Conservation (phyloP, 2,888 invertebrate species). For the Acanthosepion pharaonis region DNA sequence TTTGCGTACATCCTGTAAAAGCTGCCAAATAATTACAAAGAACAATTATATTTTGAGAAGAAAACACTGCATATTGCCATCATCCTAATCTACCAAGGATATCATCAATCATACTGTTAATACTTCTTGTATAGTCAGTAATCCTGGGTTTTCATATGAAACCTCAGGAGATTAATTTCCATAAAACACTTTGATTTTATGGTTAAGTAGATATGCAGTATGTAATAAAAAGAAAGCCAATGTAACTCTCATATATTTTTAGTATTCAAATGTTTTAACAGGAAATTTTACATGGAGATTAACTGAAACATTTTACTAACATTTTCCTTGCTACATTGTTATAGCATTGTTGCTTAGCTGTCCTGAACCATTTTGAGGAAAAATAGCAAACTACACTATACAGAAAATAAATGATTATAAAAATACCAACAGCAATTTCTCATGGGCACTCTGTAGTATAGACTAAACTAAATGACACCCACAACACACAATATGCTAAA, state of each 20-base stretch:
- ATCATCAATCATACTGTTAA: neutral
- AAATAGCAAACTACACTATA: no score
- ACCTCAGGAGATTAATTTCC: neutral
- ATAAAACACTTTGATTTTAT: neutral
- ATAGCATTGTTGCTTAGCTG: no score
- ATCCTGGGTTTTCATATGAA: neutral
- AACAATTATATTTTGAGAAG: neutral
- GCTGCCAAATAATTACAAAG: neutral
- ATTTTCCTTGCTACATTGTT: no score
- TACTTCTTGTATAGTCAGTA: neutral
- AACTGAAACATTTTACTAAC: no score
- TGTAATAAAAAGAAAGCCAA: no score
- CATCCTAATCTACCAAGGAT: neutral
- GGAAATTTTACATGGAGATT: neutral
- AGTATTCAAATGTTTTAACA: neutral
- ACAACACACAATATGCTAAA: no score
- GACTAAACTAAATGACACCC: no score
- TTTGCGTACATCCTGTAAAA: neutral
- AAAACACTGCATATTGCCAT: neutral
- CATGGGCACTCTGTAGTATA: no score
- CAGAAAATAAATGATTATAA: no score
- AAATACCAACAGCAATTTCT: no score
- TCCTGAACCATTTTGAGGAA: no score
- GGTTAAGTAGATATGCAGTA: neutral
- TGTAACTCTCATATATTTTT: neutral